These are phyloP conservation scores for Physocephala rufipes DNA, from an alignment of 2,888 invertebrate species.

Conservation along the genomic window DNA sequence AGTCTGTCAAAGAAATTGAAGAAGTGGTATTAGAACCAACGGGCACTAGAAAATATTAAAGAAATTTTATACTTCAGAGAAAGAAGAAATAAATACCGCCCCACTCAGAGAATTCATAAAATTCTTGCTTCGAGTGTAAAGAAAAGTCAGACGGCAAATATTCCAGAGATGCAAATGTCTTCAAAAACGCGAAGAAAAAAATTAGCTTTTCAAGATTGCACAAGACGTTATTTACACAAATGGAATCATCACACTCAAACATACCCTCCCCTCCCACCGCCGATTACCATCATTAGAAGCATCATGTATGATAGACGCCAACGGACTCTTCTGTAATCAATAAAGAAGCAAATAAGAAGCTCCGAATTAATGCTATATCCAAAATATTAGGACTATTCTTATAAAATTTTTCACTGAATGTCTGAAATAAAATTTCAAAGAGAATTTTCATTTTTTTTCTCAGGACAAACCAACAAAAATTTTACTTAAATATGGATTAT, in stretches of 20 bases:
- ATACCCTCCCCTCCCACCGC: neutral
- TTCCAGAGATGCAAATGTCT: conserved; percentile 14
- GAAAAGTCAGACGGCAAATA: neutral
- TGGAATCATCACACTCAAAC: neutral
- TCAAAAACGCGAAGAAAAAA: neutral
- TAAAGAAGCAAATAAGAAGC: no score
- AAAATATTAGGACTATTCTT: no score
- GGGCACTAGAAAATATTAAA: neutral
- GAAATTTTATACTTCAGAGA: conserved; percentile 17
- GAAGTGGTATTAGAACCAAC: conserved; percentile 27
- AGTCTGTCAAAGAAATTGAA: conserved; percentile 7
- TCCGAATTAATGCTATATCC: no score
- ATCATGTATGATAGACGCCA: no score
- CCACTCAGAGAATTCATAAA: conserved; percentile 20
- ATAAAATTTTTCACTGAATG: no score
- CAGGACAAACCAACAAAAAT: no score
- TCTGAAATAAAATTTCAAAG: no score
- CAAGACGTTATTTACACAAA: conserved; percentile 11
- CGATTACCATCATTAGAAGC: neutral
- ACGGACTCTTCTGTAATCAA: no score
- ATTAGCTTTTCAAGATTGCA: conserved; percentile 1
- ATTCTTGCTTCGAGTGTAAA: conserved; percentile 1
- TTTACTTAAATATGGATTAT: no score
- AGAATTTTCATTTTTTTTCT: no score
- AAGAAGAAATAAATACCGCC: conserved; percentile 18